Conservation (phyloP, 2,113 vertebrate species). For the Neoarius graeffei region DNA sequence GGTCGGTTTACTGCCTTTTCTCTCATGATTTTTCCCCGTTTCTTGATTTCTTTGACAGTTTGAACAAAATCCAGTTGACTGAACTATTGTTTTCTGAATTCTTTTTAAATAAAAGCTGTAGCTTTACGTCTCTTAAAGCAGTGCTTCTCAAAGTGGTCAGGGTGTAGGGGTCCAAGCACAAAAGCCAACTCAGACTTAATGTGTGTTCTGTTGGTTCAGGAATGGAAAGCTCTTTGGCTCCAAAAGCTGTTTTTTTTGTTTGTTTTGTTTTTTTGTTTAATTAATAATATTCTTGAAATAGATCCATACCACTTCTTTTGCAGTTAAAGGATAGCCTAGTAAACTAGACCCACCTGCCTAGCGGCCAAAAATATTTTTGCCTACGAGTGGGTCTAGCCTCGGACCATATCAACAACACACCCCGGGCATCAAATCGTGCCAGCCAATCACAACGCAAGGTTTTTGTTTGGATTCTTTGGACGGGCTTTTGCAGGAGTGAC, state of each 20-base stretch:
- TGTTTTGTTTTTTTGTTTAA: no score
- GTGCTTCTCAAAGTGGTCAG: neutral
- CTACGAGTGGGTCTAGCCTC: no score
- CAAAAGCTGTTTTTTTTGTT: neutral
- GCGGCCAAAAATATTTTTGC: no score
- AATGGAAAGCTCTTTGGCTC: neutral
- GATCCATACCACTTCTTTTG: neutral
- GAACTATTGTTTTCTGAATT: neutral
- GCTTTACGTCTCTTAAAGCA: neutral
- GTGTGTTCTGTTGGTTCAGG: neutral
- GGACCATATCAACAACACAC: no score
- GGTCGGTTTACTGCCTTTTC: neutral
- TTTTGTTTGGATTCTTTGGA: no score
- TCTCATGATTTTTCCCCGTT: neutral
- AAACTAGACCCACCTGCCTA: no score
- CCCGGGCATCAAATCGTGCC: no score
- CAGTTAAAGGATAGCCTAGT: neutral
- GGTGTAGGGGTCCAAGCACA: neutral
- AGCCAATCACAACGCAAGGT: no score
- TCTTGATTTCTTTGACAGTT: constrained; percentile 14
- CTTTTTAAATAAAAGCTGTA: neutral
- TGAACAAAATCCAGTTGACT: neutral
- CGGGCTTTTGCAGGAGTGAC: no score
- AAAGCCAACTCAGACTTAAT: neutral
- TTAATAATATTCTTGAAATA: neutral